A percentile compares a stretch with the other conserved stretches of the same genome.
Conservation (phyloP, 2,888 invertebrate species). For the Stenodera caucasica region DNA sequence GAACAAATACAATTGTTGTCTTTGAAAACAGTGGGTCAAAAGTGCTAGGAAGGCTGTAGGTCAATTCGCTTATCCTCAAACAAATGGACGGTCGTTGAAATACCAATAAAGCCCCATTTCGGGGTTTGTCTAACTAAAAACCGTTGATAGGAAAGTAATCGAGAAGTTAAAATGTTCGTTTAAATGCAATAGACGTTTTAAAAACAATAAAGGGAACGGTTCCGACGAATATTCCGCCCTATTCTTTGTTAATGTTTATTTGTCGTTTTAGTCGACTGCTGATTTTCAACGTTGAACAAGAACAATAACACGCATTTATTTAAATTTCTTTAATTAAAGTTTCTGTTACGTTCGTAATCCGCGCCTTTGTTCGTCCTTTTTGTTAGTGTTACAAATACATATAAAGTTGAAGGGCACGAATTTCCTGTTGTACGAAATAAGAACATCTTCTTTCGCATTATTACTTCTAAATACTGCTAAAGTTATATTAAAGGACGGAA, state of each 20-base stretch:
- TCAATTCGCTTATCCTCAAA: conserved; percentile 15
- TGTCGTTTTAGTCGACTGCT: neutral
- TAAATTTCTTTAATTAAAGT: conserved; percentile 30
- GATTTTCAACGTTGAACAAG: conserved; percentile 6
- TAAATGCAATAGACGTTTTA: conserved; percentile 33
- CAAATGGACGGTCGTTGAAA: conserved; percentile 27
- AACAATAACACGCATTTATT: conserved; percentile 19
- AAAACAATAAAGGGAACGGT: conserved; percentile 28
- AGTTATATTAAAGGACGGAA: neutral
- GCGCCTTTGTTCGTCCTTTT: neutral
- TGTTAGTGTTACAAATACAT: neutral
- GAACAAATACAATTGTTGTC: conserved; percentile 25
- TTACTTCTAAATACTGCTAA: neutral
- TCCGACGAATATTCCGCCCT: conserved; percentile 18
- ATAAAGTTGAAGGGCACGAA: neutral
- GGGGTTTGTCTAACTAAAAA: conserved; percentile 25
- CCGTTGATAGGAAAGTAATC: conserved; percentile 30
- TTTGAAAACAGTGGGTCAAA: conserved; percentile 28
- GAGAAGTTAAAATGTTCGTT: conserved; percentile 28
- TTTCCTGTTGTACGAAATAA: conserved; percentile 1
- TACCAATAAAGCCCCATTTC: neutral
- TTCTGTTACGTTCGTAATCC: conserved; percentile 8
- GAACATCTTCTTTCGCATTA: neutral
- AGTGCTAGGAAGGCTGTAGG: conserved; percentile 9
- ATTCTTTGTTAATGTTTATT: neutral